Evolutionary conservation across 2,888 invertebrate genomes (phyloP), one percentile per base, ranked within the genome.

Genomic region (Mythimna lalbum): DNA sequence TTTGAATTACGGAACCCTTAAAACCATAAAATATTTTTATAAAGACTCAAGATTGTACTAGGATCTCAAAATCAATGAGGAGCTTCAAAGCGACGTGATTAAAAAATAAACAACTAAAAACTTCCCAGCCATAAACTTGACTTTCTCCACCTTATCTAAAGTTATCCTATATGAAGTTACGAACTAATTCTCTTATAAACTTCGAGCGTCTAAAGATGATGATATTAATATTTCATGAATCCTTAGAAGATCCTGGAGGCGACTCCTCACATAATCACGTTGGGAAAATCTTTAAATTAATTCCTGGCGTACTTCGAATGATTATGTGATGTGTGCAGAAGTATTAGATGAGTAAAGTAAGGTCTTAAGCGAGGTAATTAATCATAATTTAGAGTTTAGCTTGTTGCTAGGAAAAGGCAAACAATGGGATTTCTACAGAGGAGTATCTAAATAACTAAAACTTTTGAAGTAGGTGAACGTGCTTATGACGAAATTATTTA

Each of bases 181-280:
- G 17, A 73, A 79, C 76, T 71, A 70, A 79, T 76, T 82, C 74
- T 79, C 72, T 79, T 71, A 67, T 52, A 59, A 81, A 74, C 82
- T 79, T 60, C 19, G 63, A 62, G 65, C 64, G 53, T 63, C 73
- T 63, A 64, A 71, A 73, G 57, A 78, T 53, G 47, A 31, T 67
- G 47, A 57, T 52, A 82, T 84, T 73, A 78, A 82, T 76, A 82
- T 82, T 82, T 78, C 69, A 84, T 82, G 73, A 82, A 82, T 64
- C 59, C 49, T 21, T 68, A 53, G 62, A 56, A 69, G 53, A 71
- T 76, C 60, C 31, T 60, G 52, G 55, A 59, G 52, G 60, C 52
- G 61, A 50, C n/a, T 63, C 21, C 27, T 60, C 33, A 73, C 65
- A 49, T 77, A 69, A 70, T 74, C 53, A 60, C 9, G 64, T 65